These are phyloP conservation scores for Polypterus senegalus DNA, from an alignment of 2,113 vertebrate species.

Conservation along the genomic window DNA sequence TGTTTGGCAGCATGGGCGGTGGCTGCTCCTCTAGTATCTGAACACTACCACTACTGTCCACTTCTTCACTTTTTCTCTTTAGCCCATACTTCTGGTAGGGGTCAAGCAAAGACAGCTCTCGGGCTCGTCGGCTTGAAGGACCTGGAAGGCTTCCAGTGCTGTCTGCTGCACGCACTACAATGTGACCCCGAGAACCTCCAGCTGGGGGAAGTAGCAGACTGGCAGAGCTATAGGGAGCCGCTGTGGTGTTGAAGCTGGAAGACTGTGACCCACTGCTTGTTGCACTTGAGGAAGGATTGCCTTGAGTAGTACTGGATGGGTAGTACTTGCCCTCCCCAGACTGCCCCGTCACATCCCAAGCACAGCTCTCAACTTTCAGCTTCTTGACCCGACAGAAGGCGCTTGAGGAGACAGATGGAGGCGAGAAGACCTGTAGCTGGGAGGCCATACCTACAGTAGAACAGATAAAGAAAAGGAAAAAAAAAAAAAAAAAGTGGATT, in stretches of 20 bases:
- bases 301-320: constrained; percentile 67
- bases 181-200: constrained; percentile 68
- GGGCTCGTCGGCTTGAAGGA: constrained; percentile 63
- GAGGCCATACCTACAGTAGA: constrained; percentile 78
- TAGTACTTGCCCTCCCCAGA: constrained; percentile 70
- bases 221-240: constrained; percentile 71
- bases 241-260: constrained; percentile 60
- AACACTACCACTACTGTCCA: constrained; percentile 94
- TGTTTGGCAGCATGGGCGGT: constrained; percentile 87
- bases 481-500: too few relatives aligned
- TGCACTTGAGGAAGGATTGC: constrained; percentile 40
- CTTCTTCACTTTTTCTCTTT: constrained; percentile 96
- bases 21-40: constrained; percentile 97
- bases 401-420: constrained; percentile 90
- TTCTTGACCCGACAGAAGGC: constrained; percentile 92
- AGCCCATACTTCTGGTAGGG: constrained; percentile 81
- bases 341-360: constrained; percentile 81
- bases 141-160: constrained; percentile 73
- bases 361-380: constrained; percentile 86
- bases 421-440: constrained; percentile 92
- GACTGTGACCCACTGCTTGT: constrained; percentile 71
- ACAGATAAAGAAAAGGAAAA: neutral
- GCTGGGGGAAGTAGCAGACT: constrained; percentile 57
- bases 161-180: constrained; percentile 86
- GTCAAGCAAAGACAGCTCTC: constrained; percentile 68